Base-by-base conservation (phyloP, 2,113 vertebrate species). In the Hiodon alosoides region DNA sequence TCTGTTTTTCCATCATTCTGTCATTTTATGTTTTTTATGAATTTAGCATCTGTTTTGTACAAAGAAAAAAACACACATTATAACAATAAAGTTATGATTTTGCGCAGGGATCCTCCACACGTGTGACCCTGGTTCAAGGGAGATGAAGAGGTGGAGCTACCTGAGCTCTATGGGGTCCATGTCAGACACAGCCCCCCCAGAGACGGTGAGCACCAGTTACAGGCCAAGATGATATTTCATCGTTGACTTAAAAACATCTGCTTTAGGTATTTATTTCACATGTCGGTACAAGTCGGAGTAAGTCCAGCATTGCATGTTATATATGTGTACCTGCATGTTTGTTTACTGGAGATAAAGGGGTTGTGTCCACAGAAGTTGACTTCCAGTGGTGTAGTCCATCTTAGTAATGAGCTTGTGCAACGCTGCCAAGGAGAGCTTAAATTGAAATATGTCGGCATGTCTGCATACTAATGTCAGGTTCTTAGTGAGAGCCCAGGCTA, bases 141-240 rank as follows among this genome's bases (percentile, higher is more conserved):
- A 82, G 0, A 69, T 62, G 0, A 87, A 81, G 80, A 82, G 86
- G 77, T 59, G 82, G 82, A 87, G 84, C 77, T 87, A 78, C 74
- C 57, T 85, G 48, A 76, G 79, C 52, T 84, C 81, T 0, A 60
- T 81, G 1, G 75, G 78, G 78, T 84, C 79, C 6, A 50, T 5
- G 55, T 86, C 83, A 61, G 82, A 88, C n/a, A 46, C 79, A 76
- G 72, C 17, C 6, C 71, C 76, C 53, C 77, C 75, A 50, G 72
- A 66, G 3, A 0, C 7, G 80, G 88, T 87, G 79, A 86, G 84
- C 50, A 16, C 7, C 7, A 50, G 67, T 46, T 10, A 57, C 54
- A 64, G 61, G 14, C 6, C 14, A 16, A 17, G 61, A 59, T 59
- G 3, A 3, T 3, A 14, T 59, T 59, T 59, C 14, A 59, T 14